Evolutionary conservation across 1,140 invertebrate genomes (phyloP).

Genomic region (Neoseiulus cucumeris): DNA sequence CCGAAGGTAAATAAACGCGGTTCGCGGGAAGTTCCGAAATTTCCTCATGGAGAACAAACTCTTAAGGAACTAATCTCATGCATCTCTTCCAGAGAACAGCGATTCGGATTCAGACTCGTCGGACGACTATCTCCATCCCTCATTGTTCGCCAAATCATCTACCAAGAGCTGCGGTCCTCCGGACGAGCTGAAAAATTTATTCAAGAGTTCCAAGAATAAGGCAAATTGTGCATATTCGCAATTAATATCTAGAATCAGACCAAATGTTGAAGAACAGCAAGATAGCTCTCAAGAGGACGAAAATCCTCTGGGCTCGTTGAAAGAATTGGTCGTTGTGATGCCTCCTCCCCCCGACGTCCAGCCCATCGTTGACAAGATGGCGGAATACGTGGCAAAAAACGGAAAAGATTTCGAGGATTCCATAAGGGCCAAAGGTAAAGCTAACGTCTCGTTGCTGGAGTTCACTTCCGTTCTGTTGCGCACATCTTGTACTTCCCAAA

Average conservation of each 20-base stretch:
- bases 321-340: constrained; percentile 17
- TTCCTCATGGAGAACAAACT: no score
- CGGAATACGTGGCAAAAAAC: constrained; percentile 79
- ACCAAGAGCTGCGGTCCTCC: neutral
- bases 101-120: constrained; percentile 32
- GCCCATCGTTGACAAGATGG: constrained; percentile 84
- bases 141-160: constrained; percentile 31
- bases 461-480: constrained; percentile 14
- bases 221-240: constrained; percentile 20
- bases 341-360: constrained; percentile 55
- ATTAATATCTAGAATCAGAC: constrained; percentile 20
- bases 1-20: constrained; percentile 15
- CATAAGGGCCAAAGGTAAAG: constrained; percentile 54
- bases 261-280: constrained; percentile 14
- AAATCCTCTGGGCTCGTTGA: neutral
- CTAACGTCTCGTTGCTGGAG: no score
- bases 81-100: constrained; percentile 22
- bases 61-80: constrained; percentile 1
- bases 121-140: constrained; percentile 54
- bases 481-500: neutral
- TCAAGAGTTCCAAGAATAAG: constrained; percentile 15
- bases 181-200: neutral
- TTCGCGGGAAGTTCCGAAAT: no score
- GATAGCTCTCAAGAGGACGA: neutral
- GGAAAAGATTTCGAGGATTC: constrained; percentile 75